A percentile compares a stretch with the other conserved stretches of the same genome.
Conservation (phyloP, 1,140 invertebrate genomes). For the Ladona fulva region DNA sequence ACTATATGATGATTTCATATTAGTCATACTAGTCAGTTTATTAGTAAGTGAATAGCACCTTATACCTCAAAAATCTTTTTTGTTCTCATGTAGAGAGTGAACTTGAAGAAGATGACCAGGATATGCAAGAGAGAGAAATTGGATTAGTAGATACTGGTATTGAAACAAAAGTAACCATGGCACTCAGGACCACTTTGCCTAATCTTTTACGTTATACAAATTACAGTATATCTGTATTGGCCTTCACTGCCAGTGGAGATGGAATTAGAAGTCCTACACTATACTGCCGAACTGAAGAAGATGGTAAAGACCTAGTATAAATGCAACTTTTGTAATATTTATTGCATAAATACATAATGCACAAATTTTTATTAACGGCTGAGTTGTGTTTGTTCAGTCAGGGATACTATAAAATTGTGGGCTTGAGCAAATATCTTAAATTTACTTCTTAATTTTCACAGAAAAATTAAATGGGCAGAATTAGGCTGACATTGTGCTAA, state of each 20-base stretch:
- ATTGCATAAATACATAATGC: too few relatives aligned
- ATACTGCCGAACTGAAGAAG: slow-evolving; percentile 43
- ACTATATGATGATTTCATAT: not conserved
- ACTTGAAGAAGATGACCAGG: not conserved
- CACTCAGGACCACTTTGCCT: slow-evolving; percentile 22
- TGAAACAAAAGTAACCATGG: slow-evolving; percentile 24
- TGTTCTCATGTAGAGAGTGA: not conserved
- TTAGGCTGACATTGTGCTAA: too few relatives aligned
- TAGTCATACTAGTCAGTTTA: not conserved
- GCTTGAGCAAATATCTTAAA: too few relatives aligned
- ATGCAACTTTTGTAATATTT: too few relatives aligned
- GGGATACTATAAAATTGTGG: too few relatives aligned
- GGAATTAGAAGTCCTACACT: slow-evolving; percentile 42
- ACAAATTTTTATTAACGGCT: too few relatives aligned
- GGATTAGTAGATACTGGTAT: not conserved
- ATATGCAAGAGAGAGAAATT: not conserved
- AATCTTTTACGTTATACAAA: slow-evolving; percentile 40
- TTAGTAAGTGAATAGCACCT: not conserved
- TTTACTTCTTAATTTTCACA: too few relatives aligned
- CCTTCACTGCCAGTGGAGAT: slow-evolving; percentile 45
- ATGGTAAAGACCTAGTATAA: slow-evolving; percentile 31
- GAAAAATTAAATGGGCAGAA: too few relatives aligned
- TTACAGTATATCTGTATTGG: slow-evolving; percentile 46
- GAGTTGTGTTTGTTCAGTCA: too few relatives aligned
- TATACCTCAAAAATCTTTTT: not conserved